phyloP scores from a whole-genome alignment of 2,797 vertebrate species.

The Catamblyrhynchus diadema region DNA sequence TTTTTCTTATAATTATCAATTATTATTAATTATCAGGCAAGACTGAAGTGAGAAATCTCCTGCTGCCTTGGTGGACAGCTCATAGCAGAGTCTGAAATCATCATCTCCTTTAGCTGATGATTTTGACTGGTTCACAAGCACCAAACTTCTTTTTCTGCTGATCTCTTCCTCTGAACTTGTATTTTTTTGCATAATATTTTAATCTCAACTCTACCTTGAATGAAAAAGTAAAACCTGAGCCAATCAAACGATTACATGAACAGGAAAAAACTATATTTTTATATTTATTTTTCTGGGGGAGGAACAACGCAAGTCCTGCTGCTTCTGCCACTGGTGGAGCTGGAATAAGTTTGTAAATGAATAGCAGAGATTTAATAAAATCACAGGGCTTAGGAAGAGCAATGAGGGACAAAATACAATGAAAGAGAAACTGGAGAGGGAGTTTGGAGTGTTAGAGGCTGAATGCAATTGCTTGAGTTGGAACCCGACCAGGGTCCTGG shows the following conservation, averaged over 20 bases:
- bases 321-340: not conserved
- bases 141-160: not conserved
- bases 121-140: not conserved
- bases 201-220: not conserved
- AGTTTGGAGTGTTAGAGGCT: not conserved
- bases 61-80: not conserved
- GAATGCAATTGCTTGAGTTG: slow-evolving; percentile 22
- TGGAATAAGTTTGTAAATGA: not conserved
- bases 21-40: not conserved
- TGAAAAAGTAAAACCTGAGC: not conserved
- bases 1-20: not conserved
- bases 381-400: not conserved
- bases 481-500: not conserved
- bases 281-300: not conserved
- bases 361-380: not conserved
- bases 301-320: accelerated
- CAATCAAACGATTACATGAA: not conserved
- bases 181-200: not conserved
- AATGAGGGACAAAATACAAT: not conserved
- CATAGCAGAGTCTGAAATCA: not conserved
- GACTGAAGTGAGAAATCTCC: not conserved
- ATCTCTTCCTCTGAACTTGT: not conserved
- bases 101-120: not conserved
- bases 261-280: not conserved
- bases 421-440: not conserved